Evolutionary conservation across 2,797 vertebrate genomes (phyloP).

Genomic region (Parauchenoglanis ngamensis): DNA sequence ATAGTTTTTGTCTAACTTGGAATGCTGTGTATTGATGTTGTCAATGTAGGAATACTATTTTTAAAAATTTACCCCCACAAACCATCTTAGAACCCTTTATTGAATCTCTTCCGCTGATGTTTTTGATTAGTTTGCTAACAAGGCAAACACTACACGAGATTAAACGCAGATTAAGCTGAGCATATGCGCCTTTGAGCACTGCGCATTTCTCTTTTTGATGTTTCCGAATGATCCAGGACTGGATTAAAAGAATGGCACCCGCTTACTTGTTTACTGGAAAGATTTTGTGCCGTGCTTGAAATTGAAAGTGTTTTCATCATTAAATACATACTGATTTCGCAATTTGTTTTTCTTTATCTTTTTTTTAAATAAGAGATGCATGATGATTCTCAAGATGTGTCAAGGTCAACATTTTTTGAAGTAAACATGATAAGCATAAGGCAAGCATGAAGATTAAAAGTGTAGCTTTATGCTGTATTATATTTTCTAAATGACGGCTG

Average conservation of each 20-base stretch:
- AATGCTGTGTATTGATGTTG: too few species aligned
- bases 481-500: neutral
- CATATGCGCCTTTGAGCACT: neutral
- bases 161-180: neutral
- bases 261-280: neutral
- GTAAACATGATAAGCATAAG: neutral
- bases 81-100: neutral
- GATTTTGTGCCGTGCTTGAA: neutral
- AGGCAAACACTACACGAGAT: neutral
- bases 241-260: neutral
- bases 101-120: neutral
- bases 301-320: neutral
- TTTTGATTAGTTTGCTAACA: neutral
- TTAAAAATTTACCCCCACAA: neutral
- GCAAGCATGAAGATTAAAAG: slow-evolving; percentile 1
- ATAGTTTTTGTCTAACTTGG: neutral
- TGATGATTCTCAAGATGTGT: neutral
- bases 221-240: neutral
- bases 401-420: neutral
- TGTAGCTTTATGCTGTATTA: neutral
- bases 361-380: neutral
- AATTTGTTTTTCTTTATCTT: neutral
- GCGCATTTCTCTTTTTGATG: neutral
- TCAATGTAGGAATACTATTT: neutral
- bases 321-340: neutral